Base-by-base conservation (phyloP, 2,888 invertebrate species). In the Arctia plantaginis region DNA sequence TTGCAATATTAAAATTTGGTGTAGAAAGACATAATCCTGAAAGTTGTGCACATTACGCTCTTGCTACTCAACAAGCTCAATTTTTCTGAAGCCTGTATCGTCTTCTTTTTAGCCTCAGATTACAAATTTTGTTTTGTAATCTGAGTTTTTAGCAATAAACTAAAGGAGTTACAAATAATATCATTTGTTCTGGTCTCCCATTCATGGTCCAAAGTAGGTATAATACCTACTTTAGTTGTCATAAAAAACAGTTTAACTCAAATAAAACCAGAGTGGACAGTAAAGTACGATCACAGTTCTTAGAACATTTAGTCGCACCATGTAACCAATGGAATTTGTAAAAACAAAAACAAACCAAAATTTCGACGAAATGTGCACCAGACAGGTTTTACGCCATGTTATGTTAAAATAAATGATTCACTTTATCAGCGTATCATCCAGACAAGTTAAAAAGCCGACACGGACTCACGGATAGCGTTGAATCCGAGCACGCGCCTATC, bases 391-490 rank as follows among this genome's bases (percentile, higher is more conserved):
- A 74, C 44, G 44, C n/a, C 47, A 44, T 27, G 23, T 20, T 27
- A 59, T 66, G 30, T 18, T 18, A 62, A 62, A 66, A 55, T 51
- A 66, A 71, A 66, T 23, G 51, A 55, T 23, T 44, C 13, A 71
- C 47, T 41, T 69, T 77, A 78, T 12, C n/a, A 33, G 20, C 66
- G 51, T 69, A 83, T 77, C 76, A 72, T 72, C 73, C 35, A 66
- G 75, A 82, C 82, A 82, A 41, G 73, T 74, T 73, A 77, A 81
- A 79, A 82, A 81, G 72, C 30, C 20, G 47, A 39, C 27, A 27
- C 35, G 35, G 18, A 33, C 18, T 55, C 35, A 39, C 55, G 59
- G 59, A 35, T 12, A 69, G 74, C 41, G 20, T 39, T 39, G 64
- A 59, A 69, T 67, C 62, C 65, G 44, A 33, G 70, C 68, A 71